Percentiles rank a stretch among this genome's conserved stretches.
These are phyloP conservation scores for Chrysochloris asiatica DNA, from an alignment of 2,113 vertebrate genomes.

Conservation along the genomic window DNA sequence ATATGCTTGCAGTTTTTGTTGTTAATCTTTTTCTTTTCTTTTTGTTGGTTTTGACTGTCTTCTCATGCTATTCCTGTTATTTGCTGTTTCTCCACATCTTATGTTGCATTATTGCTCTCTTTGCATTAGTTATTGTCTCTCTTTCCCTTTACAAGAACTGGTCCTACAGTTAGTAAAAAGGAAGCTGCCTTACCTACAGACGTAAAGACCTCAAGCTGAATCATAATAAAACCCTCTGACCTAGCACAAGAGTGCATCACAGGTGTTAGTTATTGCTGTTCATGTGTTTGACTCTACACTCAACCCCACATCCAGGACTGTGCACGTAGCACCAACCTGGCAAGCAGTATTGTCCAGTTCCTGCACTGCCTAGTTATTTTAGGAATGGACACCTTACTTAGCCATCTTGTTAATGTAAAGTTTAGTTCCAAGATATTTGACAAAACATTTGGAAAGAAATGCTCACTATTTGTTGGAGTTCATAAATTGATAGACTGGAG, in stretches of 20 bases:
- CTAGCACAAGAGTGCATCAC: background rate
- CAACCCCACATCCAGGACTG: background rate
- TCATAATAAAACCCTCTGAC: background rate
- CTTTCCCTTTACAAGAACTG: too few relatives aligned
- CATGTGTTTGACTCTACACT: background rate
- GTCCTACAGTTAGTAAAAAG: too few relatives aligned
- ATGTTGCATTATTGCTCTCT: too few relatives aligned
- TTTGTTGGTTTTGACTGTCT: too few relatives aligned
- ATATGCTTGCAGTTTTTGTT: too few relatives aligned
- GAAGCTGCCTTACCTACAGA: background rate
- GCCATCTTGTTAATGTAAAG: background rate
- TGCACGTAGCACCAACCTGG: fast-evolving
- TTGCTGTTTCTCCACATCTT: too few relatives aligned
- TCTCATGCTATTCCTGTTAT: too few relatives aligned
- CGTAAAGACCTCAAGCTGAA: background rate
- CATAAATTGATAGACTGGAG: background rate
- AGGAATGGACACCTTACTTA: background rate
- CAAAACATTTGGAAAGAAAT: background rate
- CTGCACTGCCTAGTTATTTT: background rate
- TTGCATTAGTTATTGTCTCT: too few relatives aligned
- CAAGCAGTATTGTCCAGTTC: background rate
- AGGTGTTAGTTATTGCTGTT: background rate
- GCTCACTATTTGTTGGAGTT: background rate
- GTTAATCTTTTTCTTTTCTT: too few relatives aligned
- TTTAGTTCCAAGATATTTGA: background rate